These are phyloP conservation scores for Lycocerus yunnanus DNA, from an alignment of 2,888 invertebrate species.

Conservation along the genomic window DNA sequence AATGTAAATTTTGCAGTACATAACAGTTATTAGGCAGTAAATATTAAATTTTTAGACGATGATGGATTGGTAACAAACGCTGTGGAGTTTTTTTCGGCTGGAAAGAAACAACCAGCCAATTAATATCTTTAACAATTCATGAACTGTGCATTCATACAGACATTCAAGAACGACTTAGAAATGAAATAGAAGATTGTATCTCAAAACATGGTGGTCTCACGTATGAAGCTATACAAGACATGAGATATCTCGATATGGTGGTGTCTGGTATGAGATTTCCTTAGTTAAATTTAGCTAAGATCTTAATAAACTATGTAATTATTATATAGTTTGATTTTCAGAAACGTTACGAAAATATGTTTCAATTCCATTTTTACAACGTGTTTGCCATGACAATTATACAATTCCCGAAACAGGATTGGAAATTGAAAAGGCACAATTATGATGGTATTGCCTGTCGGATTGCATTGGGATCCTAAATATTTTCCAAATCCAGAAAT, in stretches of 20 bases:
- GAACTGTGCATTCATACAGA: constrained; percentile 55
- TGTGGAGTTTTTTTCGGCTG: constrained; percentile 59
- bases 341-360: background rate
- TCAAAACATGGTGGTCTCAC: constrained; percentile 50
- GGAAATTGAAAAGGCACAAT: background rate
- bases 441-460: background rate
- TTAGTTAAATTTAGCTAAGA: too few relatives aligned
- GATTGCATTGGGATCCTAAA: background rate
- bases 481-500: background rate
- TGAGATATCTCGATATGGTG: constrained; percentile 60
- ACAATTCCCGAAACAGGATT: background rate
- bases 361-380: background rate
- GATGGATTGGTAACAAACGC: constrained; percentile 51
- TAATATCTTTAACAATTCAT: constrained; percentile 55
- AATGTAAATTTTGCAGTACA: constrained; percentile 35
- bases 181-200: constrained; percentile 52
- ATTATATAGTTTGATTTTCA: too few relatives aligned
- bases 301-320: too few relatives aligned
- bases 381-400: background rate
- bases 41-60: constrained; percentile 22
- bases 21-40: background rate
- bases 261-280: constrained; percentile 48
- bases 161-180: constrained; percentile 55
- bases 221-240: constrained; percentile 56
- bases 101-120: constrained; percentile 60